A percentile compares a stretch with the other conserved stretches of the same genome.
phyloP scores from a whole-genome alignment of 2,113 vertebrate species.

The Dipodomys stephensi region DNA sequence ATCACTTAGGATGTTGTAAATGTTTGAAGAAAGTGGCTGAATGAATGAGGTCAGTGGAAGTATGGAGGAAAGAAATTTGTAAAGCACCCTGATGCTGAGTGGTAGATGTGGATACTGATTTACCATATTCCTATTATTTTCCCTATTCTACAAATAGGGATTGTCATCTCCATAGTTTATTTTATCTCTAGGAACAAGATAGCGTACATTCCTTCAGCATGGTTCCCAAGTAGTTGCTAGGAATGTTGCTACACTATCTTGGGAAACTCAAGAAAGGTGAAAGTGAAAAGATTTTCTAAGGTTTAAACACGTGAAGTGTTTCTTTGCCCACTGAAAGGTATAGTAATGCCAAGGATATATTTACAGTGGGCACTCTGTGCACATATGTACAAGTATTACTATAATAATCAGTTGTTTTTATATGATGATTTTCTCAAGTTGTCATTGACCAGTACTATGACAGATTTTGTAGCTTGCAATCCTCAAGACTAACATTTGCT shows the following conservation, averaged over 20 bases:
- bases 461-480: conserved; percentile 5
- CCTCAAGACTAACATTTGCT: neutral
- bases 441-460: neutral
- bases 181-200: conserved; percentile 12
- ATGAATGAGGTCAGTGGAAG: neutral
- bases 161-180: neutral
- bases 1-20: neutral
- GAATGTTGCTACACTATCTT: neutral
- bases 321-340: neutral
- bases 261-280: neutral
- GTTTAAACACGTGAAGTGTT: neutral
- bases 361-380: neutral
- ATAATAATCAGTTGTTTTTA: neutral
- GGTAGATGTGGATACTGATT: neutral
- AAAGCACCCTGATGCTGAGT: neutral
- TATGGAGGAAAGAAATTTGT: neutral
- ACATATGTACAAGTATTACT: neutral
- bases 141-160: neutral
- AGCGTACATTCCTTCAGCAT: neutral
- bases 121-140: neutral
- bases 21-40: neutral
- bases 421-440: conserved; percentile 2
- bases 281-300: neutral
- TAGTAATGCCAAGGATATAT: neutral
- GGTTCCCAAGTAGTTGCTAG: neutral